Conservation (phyloP, 2,113 vertebrate species). For the Astur gentilis region DNA sequence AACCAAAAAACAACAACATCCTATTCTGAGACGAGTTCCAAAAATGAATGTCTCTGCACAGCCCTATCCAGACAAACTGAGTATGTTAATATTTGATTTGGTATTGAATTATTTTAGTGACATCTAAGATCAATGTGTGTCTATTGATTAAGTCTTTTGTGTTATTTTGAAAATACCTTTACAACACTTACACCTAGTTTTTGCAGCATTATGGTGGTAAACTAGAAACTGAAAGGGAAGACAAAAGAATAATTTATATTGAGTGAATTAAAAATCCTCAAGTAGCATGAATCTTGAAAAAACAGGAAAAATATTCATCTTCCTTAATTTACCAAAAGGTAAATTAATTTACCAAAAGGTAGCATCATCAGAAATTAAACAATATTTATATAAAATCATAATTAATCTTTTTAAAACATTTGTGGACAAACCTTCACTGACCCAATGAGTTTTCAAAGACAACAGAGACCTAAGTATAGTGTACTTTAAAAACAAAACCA, state of each 20-base stretch:
- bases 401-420: background rate
- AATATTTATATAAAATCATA: background rate
- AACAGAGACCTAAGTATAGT: background rate
- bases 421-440: background rate
- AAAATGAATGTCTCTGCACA: background rate
- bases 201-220: background rate
- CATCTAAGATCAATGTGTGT: background rate
- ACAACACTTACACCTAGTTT: background rate
- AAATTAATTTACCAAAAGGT: background rate
- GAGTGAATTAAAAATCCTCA: background rate
- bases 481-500: background rate
- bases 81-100: background rate
- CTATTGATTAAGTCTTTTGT: background rate
- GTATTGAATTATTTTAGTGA: background rate
- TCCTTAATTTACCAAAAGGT: background rate
- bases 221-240: background rate
- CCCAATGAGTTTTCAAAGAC: accelerated
- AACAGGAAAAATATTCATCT: background rate
- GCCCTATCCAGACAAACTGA: background rate
- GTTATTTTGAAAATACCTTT: background rate
- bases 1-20: background rate
- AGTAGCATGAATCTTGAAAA: background rate
- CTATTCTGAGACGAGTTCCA: background rate
- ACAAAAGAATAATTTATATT: background rate
- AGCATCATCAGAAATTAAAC: background rate